Base-by-base conservation (phyloP, 2,113 vertebrate species). In the Channa maculata region DNA sequence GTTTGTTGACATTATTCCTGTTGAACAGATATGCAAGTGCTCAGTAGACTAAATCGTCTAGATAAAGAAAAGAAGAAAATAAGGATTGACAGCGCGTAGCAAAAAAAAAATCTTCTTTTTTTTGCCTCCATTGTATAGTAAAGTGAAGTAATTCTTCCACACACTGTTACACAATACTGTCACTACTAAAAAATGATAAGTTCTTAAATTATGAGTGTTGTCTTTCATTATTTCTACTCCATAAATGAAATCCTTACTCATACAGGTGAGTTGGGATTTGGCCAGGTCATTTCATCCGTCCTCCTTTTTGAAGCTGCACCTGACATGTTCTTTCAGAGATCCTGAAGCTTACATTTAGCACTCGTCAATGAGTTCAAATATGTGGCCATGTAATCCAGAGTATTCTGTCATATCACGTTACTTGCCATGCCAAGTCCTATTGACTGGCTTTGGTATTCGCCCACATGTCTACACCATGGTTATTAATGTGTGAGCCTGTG, bases 401-500 rank as follows among this genome's bases (percentile, higher is more conserved):
- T 15, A 50, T 76, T 75, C 67, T 74, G 72, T 88, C 80, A 80
- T 83, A 74, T 85, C 77, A 36, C 46, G 51, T 86, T 89, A 84
- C 77, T 67, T 69, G 34, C 79, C 45, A 63, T 82, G 78, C 54
- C 64, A 64, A 15, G 45, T 82, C 75, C 61, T 58, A 89, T 61
- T 67, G 78, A 82, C 75, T n/a, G 70, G 59, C 77, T 72, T 43
- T 78, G 72, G 72, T 82, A 82, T 81, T 88, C 80, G 85, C 69
- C 78, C 61, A 59, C 72, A 76, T 79, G 79, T 84, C 86, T 86
- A n/a, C 75, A 45, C 80, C 36, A 65, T 75, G 80, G 65, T 88
- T 86, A 89, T 90, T 90, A 89, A 86, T 89, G 84, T 84, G 84
- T 65, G 77, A 83, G 77, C 43, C 60, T 61, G 73, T 85, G 86